Base-by-base conservation (phyloP, 2,797 vertebrate species). In the Rhinatrema bivittatum region DNA sequence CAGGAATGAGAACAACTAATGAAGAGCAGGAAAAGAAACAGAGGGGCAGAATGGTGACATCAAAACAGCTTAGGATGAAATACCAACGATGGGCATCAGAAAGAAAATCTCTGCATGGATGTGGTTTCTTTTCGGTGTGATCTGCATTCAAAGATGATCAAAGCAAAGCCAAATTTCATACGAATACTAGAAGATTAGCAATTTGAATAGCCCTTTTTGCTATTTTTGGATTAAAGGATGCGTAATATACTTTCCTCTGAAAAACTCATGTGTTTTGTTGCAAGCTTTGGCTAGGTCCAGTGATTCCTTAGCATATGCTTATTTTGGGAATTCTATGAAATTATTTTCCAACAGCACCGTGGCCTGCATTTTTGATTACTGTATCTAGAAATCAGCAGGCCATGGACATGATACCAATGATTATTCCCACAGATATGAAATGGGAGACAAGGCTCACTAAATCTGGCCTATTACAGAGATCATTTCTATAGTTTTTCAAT, bases 71-170 rank as follows among this genome's bases (percentile, higher is more conserved):
- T 53, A 70, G 49, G 60, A 73, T 72, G 77, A 59, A 66, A 75
- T 68, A 70, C 66, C 46, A 66, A 70, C 62, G 32, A 50, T 28
- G 39, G 22, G 23, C 40, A 52, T 53, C 29, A 43, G 40, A 49
- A 52, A 50, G 51, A 61, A 56, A 56, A 71, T 79, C 75, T 91
- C 90, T 88, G 86, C 85, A 91, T 93, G 89, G 91, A 93, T 87
- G 82, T 62, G 76, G 81, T 65, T 68, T 78, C 36, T 57, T 47
- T 20, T 16, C 57, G 58, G 25, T 23, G 39, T 20, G 59, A 60
- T 53, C 53, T 23, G 15, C 39, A 39, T 54, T 60, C 42, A 44
- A 49, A 53, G 48, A 28, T 20, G 19, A 48, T 16, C 19, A 53
- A 66, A 65, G 62, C 3, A 10, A 40, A 65, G 50, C 31, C 52